Conservation (phyloP, 1,140 invertebrate genomes). For the Berghia stephanieae region DNA sequence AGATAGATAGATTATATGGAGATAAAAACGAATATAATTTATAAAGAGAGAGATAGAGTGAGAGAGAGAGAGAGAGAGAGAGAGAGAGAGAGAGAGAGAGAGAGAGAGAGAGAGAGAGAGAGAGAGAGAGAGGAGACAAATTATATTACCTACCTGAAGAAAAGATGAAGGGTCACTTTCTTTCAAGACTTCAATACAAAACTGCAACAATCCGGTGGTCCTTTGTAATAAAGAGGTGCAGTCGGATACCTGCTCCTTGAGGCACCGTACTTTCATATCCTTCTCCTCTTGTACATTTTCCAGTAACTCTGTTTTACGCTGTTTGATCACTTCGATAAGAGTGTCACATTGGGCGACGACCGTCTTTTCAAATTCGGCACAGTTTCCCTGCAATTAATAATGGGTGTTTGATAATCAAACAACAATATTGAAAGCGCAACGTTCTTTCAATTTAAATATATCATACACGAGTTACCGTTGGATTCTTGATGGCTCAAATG, state of each 20-base stretch:
- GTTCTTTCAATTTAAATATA: not conserved
- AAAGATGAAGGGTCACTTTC: constrained; percentile 96
- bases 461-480: not conserved
- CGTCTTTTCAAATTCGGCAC: constrained; percentile 81
- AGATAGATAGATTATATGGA: not conserved
- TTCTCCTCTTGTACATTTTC: constrained; percentile 83
- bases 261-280: constrained; percentile 75
- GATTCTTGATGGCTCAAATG: too few relatives aligned
- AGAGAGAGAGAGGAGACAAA: constrained; percentile 3
- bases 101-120: constrained; percentile 2
- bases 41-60: not conserved
- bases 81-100: constrained; percentile 8
- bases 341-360: constrained; percentile 87
- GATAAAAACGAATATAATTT: not conserved
- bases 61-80: constrained; percentile 3
- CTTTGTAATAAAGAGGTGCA: constrained; percentile 87
- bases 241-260: constrained; percentile 80
- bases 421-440: too few relatives aligned
- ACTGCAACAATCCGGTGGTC: constrained; percentile 94
- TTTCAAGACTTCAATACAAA: constrained; percentile 98
- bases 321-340: constrained; percentile 85
- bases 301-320: constrained; percentile 82
- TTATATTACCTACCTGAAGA: constrained; percentile 76
- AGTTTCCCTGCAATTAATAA: constrained; percentile 85
- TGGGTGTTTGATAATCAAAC: too few relatives aligned